Evolutionary conservation across 2,888 invertebrate species (phyloP), one percentile per base, ranked within the genome.

Genomic region (Troides oblongomaculatus): DNA sequence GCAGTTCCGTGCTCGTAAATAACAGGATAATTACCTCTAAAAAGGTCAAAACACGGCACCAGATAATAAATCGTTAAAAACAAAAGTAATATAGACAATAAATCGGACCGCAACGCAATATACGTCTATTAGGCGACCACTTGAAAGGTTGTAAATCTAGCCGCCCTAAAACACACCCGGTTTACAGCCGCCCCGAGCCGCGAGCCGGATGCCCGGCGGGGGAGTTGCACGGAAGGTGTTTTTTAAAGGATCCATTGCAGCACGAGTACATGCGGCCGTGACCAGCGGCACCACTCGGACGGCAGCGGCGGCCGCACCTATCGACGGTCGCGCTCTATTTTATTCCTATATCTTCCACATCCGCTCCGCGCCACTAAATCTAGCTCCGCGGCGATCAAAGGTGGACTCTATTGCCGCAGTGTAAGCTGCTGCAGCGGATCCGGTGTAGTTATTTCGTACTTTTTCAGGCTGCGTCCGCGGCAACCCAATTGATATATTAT

Each of bases 11-110:
- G 69, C 71, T 69, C 73, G 74, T 77, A 74, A 77, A 79, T 79
- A 78, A 73, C 70, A 72, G 70, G 30, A 74, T 80, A 79, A 82
- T 80, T 78, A 77, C 76, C 73, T 79, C 78, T 81, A 78, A 78
- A 81, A 82, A 77, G 76, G 77, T 76, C 77, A 79, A 80, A 83
- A 82, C 80, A 79, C 75, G 80, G 79, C 79, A 81, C 82, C 75
- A 75, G 81, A 78, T 81, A 74, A 85, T 88, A 90, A 89, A 90
- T 89, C 80, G 81, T 78, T 74, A 82, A 82, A 86, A 89, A 89
- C 87, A 88, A 87, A 91, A 87, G 86, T 87, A 87, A 88, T 88
- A 85, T 88, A 85, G 85, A 80, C 88, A 82, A 91, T 92, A 91
- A 92, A 91, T 89, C 81, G 82, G 77, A 83, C 89, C 86, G 83